phyloP scores from a whole-genome alignment of 2,888 invertebrate genomes.

The Gari tellinella region DNA sequence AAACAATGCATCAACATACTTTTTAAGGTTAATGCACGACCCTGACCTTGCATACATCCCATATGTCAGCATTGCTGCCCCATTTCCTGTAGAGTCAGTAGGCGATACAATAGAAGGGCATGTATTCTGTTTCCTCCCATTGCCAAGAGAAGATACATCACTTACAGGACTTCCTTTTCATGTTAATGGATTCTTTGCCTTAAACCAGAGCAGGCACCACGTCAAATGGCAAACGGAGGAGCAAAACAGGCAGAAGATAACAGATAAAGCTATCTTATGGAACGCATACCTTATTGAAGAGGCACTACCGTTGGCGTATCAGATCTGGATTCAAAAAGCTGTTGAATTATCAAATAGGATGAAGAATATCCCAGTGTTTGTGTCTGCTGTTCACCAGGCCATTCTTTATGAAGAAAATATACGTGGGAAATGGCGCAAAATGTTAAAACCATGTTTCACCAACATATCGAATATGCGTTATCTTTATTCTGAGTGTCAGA shows the following conservation, averaged over 20 bases:
- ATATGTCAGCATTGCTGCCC: constrained; percentile 40
- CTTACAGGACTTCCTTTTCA: constrained; percentile 81
- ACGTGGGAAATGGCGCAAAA: constrained; percentile 35
- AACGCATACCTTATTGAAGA: constrained; percentile 76
- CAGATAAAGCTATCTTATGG: constrained; percentile 76
- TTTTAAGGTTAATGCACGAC: constrained; percentile 22
- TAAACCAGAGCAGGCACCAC: constrained; percentile 80
- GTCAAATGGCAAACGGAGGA: constrained; percentile 79
- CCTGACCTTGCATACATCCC: constrained; percentile 34
- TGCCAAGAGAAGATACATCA: constrained; percentile 72
- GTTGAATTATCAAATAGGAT: constrained; percentile 23
- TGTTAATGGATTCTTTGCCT: constrained; percentile 80
- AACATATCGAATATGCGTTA: not conserved
- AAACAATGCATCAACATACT: constrained; percentile 22
- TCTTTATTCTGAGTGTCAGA: constrained; percentile 1
- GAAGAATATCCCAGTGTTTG: constrained; percentile 17
- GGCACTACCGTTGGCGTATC: constrained; percentile 72
- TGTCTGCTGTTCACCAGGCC: constrained; percentile 26
- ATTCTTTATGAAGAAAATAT: constrained; percentile 44
- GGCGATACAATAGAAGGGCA: constrained; percentile 66
- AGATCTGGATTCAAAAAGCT: constrained; percentile 20
- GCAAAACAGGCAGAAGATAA: constrained; percentile 57
- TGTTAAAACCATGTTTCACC: not conserved
- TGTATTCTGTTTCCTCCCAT: constrained; percentile 81
- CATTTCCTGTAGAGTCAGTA: not conserved